Base-by-base conservation (phyloP, 2,888 invertebrate species). In the Leptothorax acervorum region DNA sequence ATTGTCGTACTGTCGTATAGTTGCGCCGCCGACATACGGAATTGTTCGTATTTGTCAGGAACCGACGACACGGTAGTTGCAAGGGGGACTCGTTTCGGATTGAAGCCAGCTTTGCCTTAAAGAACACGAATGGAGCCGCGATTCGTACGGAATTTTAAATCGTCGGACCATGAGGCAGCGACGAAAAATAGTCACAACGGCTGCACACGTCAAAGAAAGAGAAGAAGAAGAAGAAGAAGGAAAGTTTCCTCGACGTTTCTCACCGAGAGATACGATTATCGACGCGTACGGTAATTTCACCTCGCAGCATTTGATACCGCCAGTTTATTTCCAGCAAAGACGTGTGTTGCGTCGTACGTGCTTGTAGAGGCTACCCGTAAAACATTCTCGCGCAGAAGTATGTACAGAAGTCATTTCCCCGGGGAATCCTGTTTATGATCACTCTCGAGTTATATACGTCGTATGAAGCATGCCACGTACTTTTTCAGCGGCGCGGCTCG, bases 1-100 rank as follows among this genome's bases (percentile, higher is more conserved):
- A 91, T 92, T 88, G 92, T 89, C 86, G 88, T 87, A 89, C 88
- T 90, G 88, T 90, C 91, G 91, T 82, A 85, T 85, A 87, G 90
- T 87, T 79, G 88, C 86, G 83, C 84, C 75, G 86, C 83, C 88
- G 90, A 91, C 90, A 87, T 89, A 84, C 90, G 75, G 90, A 90
- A 91, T 91, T 90, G 90, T 92, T 87, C 89, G 90, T 92, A 91
- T 92, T 90, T 91, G 91, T 92, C 92, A 92, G 85, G 85, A 87
- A 74, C 87, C 89, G 89, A 85, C 86, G 88, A 87, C 87, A 71
- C 85, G 84, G 83, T 45, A 70, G 85, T 62, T 48, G 83, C 75
- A 70, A 65, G 71, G 55, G 62, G 66, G 81, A 85, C 78, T 75
- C 53, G 83, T 70, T 70, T 73, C 87, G 85, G 87, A 90, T 90